phyloP scores from a whole-genome alignment of 1,140 invertebrate species.

The Holotrichia oblita region DNA sequence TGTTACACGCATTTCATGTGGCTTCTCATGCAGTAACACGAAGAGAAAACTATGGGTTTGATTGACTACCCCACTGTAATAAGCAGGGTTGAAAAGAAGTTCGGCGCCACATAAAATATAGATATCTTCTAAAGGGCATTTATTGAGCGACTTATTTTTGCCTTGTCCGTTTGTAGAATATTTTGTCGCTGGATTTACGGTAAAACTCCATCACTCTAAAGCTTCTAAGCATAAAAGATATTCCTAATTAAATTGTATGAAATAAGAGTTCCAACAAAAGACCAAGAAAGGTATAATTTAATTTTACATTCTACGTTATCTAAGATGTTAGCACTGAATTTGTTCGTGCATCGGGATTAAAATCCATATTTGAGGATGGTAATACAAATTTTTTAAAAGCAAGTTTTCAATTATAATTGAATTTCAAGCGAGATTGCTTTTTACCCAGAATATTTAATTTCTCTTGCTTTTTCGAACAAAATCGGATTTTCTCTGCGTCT shows the following conservation, averaged over 20 bases:
- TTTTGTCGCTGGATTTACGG: conserved; percentile 3
- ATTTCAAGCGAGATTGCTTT: background rate
- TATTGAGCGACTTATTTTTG: conserved; percentile 21
- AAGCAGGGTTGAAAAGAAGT: background rate
- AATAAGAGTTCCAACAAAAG: conserved; percentile 20
- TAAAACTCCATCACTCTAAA: background rate
- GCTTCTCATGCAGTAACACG: background rate
- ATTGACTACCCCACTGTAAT: conserved; percentile 15
- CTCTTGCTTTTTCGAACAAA: background rate
- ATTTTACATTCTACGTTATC: background rate
- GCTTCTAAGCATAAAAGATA: conserved; percentile 27
- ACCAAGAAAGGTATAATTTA: conserved; percentile 30
- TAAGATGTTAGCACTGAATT: conserved; percentile 7
- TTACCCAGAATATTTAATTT: background rate
- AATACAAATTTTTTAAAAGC: conserved; percentile 18
- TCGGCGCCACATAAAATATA: conserved; percentile 40
- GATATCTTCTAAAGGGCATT: conserved; percentile 27
- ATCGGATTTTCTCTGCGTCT: background rate
- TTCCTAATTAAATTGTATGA: conserved; percentile 24
- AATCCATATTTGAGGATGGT: background rate
- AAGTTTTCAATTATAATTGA: background rate
- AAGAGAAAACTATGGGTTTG: background rate
- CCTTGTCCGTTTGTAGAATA: background rate
- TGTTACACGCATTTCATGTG: background rate
- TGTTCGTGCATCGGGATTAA: background rate